These are phyloP conservation scores for Lissocephala sabroskyi DNA, from an alignment of 2,888 invertebrate genomes.

Conservation along the genomic window DNA sequence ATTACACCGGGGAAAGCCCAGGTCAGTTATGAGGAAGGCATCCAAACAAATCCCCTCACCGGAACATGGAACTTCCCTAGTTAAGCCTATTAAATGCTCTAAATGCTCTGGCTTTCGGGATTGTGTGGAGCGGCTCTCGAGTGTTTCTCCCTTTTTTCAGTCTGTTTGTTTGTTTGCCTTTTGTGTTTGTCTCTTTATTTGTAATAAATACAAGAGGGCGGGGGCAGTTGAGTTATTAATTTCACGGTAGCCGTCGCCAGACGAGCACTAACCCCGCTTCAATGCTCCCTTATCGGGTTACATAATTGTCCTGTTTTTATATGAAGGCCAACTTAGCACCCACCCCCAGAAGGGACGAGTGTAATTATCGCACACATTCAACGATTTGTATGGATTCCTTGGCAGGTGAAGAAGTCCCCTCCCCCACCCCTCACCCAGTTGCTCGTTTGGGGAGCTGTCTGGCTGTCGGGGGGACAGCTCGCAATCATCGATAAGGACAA, in stretches of 20 bases:
- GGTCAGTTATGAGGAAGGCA: not conserved
- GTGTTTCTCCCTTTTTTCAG: conserved; percentile 4
- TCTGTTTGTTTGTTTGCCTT: conserved; percentile 53
- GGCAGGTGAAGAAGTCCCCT: conserved; percentile 15
- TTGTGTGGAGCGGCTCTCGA: not conserved
- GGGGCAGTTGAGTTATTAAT: conserved; percentile 40
- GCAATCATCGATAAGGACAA: conserved; percentile 18
- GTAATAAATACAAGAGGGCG: conserved; percentile 46
- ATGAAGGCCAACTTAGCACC: conserved; percentile 18
- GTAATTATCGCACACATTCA: conserved; percentile 50
- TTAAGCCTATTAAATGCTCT: conserved; percentile 59
- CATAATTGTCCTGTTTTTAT: conserved; percentile 53
- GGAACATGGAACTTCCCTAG: conserved; percentile 27
- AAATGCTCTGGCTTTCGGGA: conserved; percentile 56
- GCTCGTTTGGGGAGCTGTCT: conserved; percentile 21
- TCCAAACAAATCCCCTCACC: conserved; percentile 38
- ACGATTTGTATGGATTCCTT: conserved; percentile 13
- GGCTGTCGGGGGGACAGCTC: not conserved
- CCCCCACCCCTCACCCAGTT: conserved; percentile 15
- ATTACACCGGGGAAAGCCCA: conserved; percentile 20
- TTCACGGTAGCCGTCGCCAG: conserved; percentile 45
- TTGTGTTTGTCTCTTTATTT: conserved; percentile 56
- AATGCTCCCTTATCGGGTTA: conserved; percentile 50
- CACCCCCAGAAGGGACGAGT: conserved; percentile 17
- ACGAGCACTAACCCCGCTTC: conserved; percentile 15